These are phyloP conservation scores for Petrocephalus schoutedeni DNA, from an alignment of 2,797 vertebrate species.

Conservation along the genomic window DNA sequence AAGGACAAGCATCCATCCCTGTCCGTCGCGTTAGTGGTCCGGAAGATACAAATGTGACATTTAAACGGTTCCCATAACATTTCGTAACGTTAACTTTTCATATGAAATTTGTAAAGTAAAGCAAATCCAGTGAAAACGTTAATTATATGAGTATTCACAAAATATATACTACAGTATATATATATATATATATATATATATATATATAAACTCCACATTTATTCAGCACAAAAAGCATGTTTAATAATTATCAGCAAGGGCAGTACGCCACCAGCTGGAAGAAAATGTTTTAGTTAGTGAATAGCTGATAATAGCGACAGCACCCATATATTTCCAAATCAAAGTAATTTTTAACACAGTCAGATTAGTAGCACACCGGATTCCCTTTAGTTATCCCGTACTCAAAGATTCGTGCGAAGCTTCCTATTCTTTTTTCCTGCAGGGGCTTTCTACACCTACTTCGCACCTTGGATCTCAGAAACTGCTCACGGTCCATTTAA, in stretches of 20 bases:
- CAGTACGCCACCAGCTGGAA: neutral
- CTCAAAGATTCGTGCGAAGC: neutral
- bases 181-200: too few relatives aligned
- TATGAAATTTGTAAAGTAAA: neutral
- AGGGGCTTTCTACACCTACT: neutral
- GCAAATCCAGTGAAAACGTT: neutral
- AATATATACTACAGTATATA: neutral
- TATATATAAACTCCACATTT: neutral
- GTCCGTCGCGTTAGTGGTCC: conserved; percentile 16
- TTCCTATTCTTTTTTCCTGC: neutral
- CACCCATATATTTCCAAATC: neutral
- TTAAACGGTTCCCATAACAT: neutral
- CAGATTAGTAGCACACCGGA: neutral
- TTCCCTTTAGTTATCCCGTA: neutral
- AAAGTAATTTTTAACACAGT: neutral
- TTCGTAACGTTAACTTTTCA: neutral
- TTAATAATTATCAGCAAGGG: neutral
- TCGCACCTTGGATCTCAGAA: neutral
- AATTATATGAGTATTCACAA: neutral
- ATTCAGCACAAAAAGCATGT: neutral
- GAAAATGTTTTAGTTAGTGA: neutral
- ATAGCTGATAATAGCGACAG: neutral
- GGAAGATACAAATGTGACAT: neutral
- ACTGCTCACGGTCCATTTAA: neutral
- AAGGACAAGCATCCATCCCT: neutral